Base-by-base conservation (phyloP, 2,113 vertebrate species). In the Mustela lutreola region DNA sequence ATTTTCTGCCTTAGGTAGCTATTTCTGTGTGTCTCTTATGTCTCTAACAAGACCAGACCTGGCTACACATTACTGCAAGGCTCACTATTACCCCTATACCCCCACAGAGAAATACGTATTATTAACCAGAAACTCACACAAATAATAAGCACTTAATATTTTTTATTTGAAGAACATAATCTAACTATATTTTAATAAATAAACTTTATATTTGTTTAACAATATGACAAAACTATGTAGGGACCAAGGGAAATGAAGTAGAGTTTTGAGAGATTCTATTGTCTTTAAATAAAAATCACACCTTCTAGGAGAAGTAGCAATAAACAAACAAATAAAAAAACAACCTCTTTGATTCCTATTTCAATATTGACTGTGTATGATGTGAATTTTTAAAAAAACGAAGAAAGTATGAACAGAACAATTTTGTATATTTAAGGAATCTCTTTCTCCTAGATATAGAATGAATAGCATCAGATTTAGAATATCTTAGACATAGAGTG, bases 91-190 rank as follows among this genome's bases (percentile, higher is more conserved):
- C 26, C 11, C 16, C 24, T 22, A 33, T 26, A 28, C 15, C 36
- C 9, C 11, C 33, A 28, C 33, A 63, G 22, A 91, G 31, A 73
- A 81, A 8, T 7, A 91, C 24, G 2, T 42, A 1, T n/a, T 81
- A 45, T 65, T 92, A 84, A 76, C 19, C 11, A 96, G 56, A 60
- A 89, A 71, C 6, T 10, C 2, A 67, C 7, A 8, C 4, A 76
- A 36, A 36, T 53, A 58, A 36, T 84, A 58, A 19, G 1, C 9
- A 39, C 53, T 39, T 83, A 19, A 81, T 58, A 31, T 6, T 76
- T 75, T 89, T 81, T 50, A 45, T 91, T 89, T 5, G 45, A 95
- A 87, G 18, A 89, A 75, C 12, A 92, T 65, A 42, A 60, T 95
- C 15, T 79, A 76, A 60, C 26, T 84, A 50, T 8, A 28, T 18